Evolutionary conservation across 2,797 vertebrate species (phyloP).

Genomic region (Nyctibius grandis): DNA sequence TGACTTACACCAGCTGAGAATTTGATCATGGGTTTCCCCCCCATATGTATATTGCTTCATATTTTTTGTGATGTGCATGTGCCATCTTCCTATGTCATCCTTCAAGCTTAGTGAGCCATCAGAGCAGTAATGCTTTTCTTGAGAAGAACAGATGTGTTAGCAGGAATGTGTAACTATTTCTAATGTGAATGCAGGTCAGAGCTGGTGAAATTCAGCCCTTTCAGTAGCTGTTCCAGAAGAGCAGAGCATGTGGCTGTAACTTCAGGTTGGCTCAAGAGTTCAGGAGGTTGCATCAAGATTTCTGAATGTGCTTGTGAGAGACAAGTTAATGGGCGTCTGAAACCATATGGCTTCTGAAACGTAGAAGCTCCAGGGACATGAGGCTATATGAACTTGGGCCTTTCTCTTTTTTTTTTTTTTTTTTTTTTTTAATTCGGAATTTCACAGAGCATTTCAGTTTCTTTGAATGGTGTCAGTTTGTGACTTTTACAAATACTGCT

Average conservation of each 20-base stretch:
- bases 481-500: neutral
- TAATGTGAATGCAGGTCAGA: neutral
- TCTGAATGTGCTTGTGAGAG: neutral
- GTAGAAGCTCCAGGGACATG: neutral
- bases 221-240: neutral
- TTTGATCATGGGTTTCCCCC: neutral
- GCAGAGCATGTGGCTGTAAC: neutral
- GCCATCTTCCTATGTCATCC: accelerated
- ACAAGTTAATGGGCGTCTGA: neutral
- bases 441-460: neutral
- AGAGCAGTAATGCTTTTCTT: neutral
- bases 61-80: neutral
- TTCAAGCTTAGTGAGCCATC: neutral
- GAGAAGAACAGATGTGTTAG: neutral
- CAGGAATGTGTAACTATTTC: neutral
- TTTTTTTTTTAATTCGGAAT: neutral
- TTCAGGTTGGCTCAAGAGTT: neutral
- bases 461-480: neutral
- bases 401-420: neutral
- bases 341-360: neutral
- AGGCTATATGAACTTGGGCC: neutral
- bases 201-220: neutral
- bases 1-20: neutral
- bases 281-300: neutral
- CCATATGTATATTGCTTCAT: neutral